A percentile compares a stretch with the other conserved stretches of the same genome.
Evolutionary conservation across 2,113 vertebrate species (phyloP).

Genomic region (Rhizomys pruinosus): DNA sequence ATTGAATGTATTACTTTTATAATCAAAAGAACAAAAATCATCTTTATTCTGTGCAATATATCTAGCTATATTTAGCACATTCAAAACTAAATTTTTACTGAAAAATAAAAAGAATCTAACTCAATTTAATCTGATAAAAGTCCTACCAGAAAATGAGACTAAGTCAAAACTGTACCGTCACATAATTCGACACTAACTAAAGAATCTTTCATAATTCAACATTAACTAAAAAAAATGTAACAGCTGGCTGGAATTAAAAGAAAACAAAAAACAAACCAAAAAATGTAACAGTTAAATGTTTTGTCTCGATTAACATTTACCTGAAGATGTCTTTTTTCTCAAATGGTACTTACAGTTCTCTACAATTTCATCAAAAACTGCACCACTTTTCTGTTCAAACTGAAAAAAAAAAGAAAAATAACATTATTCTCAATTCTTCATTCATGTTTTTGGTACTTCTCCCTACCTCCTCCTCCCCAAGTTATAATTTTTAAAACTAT

Average conservation of each 20-base stretch:
- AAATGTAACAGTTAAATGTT: background rate
- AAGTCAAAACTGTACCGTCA: conserved; percentile 6
- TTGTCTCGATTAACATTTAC: background rate
- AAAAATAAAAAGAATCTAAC: conserved; percentile 28
- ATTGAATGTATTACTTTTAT: conserved; percentile 82
- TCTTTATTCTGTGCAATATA: background rate
- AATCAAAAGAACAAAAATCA: conserved; percentile 54
- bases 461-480: background rate
- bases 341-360: conserved; percentile 88
- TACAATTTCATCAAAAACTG: conserved; percentile 87
- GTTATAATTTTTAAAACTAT: too few species aligned
- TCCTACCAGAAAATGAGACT: background rate
- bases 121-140: conserved; percentile 21
- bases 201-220: too few species aligned
- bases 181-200: conserved; percentile 4
- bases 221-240: too few species aligned
- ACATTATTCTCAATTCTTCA: conserved; percentile 46
- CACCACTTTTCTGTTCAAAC: conserved; percentile 89
- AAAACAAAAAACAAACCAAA: too few species aligned
- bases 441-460: background rate
- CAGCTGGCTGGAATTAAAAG: too few species aligned
- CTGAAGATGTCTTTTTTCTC: conserved; percentile 59
- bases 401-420: conserved; percentile 79
- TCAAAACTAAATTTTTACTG: conserved; percentile 29
- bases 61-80: conserved; percentile 48